Conservation (phyloP, 2,888 invertebrate genomes). For the Muschampia plurimacula region DNA sequence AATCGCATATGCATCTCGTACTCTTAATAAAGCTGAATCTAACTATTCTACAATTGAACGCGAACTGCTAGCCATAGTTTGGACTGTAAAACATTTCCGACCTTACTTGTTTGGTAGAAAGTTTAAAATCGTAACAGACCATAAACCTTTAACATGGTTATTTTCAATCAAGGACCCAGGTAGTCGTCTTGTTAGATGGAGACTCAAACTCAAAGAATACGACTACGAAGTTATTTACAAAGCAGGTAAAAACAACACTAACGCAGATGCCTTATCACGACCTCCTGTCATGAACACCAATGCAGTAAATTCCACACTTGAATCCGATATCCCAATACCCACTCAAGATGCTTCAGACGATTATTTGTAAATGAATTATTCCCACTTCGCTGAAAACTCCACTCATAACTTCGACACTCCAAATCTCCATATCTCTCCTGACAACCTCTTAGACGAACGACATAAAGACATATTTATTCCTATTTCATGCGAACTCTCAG, state of each 20-base stretch:
- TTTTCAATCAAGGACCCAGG: constrained; percentile 49
- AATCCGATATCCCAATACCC: constrained; percentile 31
- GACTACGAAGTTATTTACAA: constrained; percentile 53
- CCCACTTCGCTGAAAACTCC: constrained; percentile 29
- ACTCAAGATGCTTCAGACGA: background rate
- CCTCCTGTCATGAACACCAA: constrained; percentile 44
- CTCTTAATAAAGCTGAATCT: constrained; percentile 47
- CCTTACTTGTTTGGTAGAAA: background rate
- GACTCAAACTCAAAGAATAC: constrained; percentile 46
- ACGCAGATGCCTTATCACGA: constrained; percentile 51
- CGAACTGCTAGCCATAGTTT: constrained; percentile 43
- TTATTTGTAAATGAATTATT: constrained; percentile 9
- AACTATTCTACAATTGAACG: constrained; percentile 49
- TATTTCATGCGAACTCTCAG: constrained; percentile 45
- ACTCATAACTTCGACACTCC: constrained; percentile 40
- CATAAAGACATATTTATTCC: constrained; percentile 53
- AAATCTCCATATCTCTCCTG: constrained; percentile 45
- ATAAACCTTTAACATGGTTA: constrained; percentile 48
- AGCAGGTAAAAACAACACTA: constrained; percentile 50
- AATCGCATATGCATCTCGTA: constrained; percentile 41
- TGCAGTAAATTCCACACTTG: constrained; percentile 30
- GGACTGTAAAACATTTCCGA: constrained; percentile 15
- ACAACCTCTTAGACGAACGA: constrained; percentile 46
- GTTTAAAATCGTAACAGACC: constrained; percentile 37
- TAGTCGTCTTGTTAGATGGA: constrained; percentile 48